Conservation (phyloP, 2,888 invertebrate genomes). For the Zhuqinia jingwanae region DNA sequence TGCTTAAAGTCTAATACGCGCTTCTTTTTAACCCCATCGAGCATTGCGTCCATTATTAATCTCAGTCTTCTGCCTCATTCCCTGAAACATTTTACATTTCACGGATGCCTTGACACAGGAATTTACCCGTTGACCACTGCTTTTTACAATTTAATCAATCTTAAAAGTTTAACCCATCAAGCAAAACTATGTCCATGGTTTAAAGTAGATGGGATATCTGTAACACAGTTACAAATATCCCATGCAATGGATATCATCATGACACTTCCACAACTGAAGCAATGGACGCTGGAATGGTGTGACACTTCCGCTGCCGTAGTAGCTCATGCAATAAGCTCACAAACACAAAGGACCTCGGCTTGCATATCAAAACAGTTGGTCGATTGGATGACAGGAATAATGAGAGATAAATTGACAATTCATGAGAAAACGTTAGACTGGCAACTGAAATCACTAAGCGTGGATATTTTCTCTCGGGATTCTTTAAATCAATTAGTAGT, state of each 20-base stretch:
- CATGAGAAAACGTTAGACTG: constrained; percentile 31
- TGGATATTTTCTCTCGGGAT: background rate
- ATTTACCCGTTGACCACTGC: constrained; percentile 29
- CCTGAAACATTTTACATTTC: constrained; percentile 52
- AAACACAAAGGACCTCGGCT: constrained; percentile 11
- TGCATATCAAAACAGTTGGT: constrained; percentile 22
- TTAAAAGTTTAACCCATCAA: constrained; percentile 56
- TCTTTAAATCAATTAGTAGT: background rate
- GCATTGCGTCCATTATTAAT: constrained; percentile 35
- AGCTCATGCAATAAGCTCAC: constrained; percentile 3
- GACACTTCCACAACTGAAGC: constrained; percentile 50
- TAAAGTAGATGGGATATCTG: background rate
- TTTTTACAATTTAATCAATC: constrained; percentile 33
- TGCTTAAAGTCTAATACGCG: constrained; percentile 48
- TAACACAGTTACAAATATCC: constrained; percentile 28
- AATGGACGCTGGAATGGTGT: constrained; percentile 62
- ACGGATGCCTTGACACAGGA: constrained; percentile 53
- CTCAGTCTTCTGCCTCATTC: constrained; percentile 16
- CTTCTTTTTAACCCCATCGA: constrained; percentile 29
- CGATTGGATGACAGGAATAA: constrained; percentile 44
- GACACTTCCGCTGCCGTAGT: constrained; percentile 36
- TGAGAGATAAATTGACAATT: constrained; percentile 1
- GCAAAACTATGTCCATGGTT: constrained; percentile 58
- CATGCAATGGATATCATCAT: constrained; percentile 46
- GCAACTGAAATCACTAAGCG: constrained; percentile 40